A percentile compares a stretch with the other conserved stretches of the same genome.
phyloP scores from a whole-genome alignment of 2,797 vertebrate species.

The Gobionotothen gibberifrons region DNA sequence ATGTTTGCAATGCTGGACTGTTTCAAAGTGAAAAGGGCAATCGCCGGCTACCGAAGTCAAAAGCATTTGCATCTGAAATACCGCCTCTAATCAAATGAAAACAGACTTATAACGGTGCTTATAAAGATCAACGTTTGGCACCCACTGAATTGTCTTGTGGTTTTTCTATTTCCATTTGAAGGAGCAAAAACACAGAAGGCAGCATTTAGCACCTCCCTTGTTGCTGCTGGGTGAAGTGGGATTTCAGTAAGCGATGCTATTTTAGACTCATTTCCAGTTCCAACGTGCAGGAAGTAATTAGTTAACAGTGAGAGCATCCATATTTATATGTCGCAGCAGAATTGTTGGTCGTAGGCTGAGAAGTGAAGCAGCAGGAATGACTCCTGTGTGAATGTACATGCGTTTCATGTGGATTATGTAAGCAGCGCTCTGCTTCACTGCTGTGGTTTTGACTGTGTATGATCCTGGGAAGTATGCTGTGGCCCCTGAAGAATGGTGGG shows the following conservation, averaged over 20 bases:
- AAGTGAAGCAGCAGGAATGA: conserved; percentile 54
- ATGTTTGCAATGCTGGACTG: conserved; percentile 7
- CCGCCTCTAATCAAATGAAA: conserved; percentile 1
- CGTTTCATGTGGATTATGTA: conserved; percentile 72
- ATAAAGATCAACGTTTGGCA: conserved; percentile 42
- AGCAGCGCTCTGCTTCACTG: conserved; percentile 49
- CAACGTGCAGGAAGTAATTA: conserved; percentile 66
- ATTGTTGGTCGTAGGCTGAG: conserved; percentile 28
- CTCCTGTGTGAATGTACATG: conserved; percentile 59
- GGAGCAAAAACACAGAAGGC: conserved; percentile 48
- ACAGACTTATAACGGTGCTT: conserved; percentile 19
- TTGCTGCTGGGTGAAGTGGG: conserved; percentile 58
- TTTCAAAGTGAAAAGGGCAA: neutral
- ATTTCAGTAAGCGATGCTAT: conserved; percentile 68
- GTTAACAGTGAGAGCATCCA: conserved; percentile 57
- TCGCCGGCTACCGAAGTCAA: neutral
- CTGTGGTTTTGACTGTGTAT: conserved; percentile 56
- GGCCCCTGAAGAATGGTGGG: conserved; percentile 57
- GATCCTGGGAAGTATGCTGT: conserved; percentile 58
- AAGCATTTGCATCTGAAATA: neutral
- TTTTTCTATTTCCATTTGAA: conserved; percentile 55
- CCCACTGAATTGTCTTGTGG: conserved; percentile 9
- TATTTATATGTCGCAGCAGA: conserved; percentile 54
- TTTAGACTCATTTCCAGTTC: conserved; percentile 62
- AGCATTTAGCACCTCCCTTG: conserved; percentile 49